Evolutionary conservation across 2,888 invertebrate genomes (phyloP).

Genomic region (Catocala fraxini): DNA sequence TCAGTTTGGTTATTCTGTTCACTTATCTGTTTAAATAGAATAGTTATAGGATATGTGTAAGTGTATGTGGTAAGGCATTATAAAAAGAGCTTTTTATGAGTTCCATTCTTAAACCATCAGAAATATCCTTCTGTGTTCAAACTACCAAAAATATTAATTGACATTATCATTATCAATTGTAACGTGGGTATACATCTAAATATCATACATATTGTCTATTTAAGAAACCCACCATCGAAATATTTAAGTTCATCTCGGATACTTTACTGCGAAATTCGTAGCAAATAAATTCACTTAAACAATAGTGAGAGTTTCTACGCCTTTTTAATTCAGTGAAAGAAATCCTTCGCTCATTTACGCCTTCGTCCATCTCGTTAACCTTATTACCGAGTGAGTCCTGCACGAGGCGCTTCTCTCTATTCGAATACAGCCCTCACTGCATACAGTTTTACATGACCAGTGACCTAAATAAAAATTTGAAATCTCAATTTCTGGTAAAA

Average conservation of each 20-base stretch:
- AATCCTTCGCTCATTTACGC: conserved; percentile 71
- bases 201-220: too few species aligned
- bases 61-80: too few species aligned
- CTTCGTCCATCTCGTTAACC: conserved; percentile 78
- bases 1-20: conserved; percentile 28
- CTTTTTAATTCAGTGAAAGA: conserved; percentile 70
- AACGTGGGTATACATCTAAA: too few species aligned
- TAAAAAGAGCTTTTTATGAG: too few species aligned
- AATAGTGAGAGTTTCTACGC: conserved; percentile 39
- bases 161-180: too few species aligned
- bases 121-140: too few species aligned
- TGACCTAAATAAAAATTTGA: conserved; percentile 53
- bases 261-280: conserved; percentile 9
- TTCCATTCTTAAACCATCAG: too few species aligned
- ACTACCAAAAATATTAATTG: too few species aligned
- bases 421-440: conserved; percentile 43
- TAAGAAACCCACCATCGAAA: too few species aligned
- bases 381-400: conserved; percentile 73
- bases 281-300: conserved; percentile 24
- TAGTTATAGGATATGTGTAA: not conserved
- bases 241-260: not conserved
- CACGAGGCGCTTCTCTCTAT: conserved; percentile 44
- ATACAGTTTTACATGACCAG: conserved; percentile 49
- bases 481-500: conserved; percentile 26
- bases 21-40: not conserved